These are phyloP conservation scores for Muricea muricata DNA, from an alignment of 92 coral and sea anemone genomes.

Conservation along the genomic window DNA sequence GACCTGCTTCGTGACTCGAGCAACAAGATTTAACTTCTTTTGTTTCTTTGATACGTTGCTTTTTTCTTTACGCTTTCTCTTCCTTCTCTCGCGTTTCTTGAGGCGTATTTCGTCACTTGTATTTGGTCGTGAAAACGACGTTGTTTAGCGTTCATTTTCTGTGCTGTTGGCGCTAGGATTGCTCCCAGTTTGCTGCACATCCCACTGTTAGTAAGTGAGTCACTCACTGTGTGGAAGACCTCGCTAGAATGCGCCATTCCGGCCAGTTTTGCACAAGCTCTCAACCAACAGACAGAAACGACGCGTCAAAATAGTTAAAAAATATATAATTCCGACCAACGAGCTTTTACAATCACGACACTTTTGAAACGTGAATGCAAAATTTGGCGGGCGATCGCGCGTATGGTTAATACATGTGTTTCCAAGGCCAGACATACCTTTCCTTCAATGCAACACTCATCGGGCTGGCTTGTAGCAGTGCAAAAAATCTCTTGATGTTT, in stretches of 20 bases:
- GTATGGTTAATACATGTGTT: no score
- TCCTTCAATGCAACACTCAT: no score
- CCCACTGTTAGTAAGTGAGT: slow-evolving; percentile 42
- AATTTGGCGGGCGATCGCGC: no score
- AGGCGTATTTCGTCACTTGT: background rate
- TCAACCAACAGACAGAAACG: slow-evolving; percentile 24
- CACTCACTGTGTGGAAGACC: slow-evolving; percentile 46
- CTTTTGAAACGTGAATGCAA: no score
- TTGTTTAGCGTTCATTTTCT: slow-evolving; percentile 1
- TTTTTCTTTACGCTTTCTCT: background rate
- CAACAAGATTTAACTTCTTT: no score
- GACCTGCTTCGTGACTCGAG: background rate
- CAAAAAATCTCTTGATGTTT: no score
- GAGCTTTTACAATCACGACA: no score
- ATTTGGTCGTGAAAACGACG: slow-evolving; percentile 20
- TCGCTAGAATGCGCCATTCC: slow-evolving; percentile 51
- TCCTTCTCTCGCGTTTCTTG: background rate
- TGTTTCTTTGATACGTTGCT: background rate
- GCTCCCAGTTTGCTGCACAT: slow-evolving; percentile 23
- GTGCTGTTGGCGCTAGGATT: slow-evolving; percentile 4
- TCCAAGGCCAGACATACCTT: no score
- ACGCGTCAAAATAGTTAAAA: background rate
- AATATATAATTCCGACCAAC: no score
- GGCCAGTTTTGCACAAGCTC: slow-evolving; percentile 34
- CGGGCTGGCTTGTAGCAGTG: no score